These are phyloP conservation scores for Xenotilapia caudafasciata DNA, from an alignment of 2,113 vertebrate species.

Conservation along the genomic window DNA sequence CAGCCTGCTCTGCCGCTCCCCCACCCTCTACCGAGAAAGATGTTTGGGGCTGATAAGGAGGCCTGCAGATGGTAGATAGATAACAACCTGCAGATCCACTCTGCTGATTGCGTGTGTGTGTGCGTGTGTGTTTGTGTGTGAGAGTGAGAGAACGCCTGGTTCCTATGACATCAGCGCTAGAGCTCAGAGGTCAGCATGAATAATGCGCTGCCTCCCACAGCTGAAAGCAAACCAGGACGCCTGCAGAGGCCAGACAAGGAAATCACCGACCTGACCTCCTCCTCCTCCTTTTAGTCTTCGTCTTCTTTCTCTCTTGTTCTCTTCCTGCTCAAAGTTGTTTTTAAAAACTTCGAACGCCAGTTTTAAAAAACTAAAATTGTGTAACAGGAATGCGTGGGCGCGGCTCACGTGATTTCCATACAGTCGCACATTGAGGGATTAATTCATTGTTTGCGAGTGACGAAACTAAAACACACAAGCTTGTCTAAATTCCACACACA, in stretches of 20 bases:
- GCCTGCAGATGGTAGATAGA: conserved; percentile 71
- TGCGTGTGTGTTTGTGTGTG: not conserved
- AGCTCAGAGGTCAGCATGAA: conserved; percentile 64
- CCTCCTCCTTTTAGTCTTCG: not conserved
- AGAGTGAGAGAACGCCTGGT: not conserved
- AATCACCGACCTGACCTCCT: conserved; percentile 15
- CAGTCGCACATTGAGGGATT: conserved; percentile 22
- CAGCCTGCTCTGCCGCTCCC: conserved; percentile 1
- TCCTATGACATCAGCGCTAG: conserved; percentile 55
- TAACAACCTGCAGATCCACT: conserved; percentile 61
- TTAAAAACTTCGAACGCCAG: not conserved
- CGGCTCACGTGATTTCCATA: conserved; percentile 42
- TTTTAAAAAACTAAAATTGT: not conserved
- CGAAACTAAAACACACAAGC: conserved; percentile 8
- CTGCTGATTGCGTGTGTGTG: conserved; percentile 30
- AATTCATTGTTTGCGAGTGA: conserved; percentile 35
- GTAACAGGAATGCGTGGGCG: not conserved
- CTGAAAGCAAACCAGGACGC: conserved; percentile 45
- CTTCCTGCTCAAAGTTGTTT: not conserved
- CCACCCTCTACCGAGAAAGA: conserved; percentile 53
- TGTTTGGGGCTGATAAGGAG: conserved; percentile 63
- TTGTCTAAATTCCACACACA: not conserved
- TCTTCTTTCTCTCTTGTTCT: not conserved
- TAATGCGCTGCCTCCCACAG: conserved; percentile 46
- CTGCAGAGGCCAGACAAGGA: conserved; percentile 46